These are phyloP conservation scores for Procambarus virginalis DNA, from an alignment of 1,140 invertebrate genomes.

Conservation along the genomic window DNA sequence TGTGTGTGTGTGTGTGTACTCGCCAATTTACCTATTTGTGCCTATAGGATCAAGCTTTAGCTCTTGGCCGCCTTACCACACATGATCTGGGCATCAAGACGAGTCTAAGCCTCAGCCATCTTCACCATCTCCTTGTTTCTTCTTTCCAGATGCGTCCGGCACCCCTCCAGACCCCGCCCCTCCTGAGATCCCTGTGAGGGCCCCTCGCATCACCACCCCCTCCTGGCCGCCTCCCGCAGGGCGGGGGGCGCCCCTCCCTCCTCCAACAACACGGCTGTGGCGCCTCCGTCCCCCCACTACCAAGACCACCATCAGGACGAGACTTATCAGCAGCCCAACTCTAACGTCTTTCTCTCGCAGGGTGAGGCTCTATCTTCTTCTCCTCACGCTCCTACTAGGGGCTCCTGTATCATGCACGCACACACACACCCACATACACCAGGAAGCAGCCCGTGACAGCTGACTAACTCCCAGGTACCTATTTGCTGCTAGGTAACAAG, in stretches of 20 bases:
- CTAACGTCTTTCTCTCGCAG: conserved; percentile 59
- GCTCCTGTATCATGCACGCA: no score
- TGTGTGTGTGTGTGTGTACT: not conserved
- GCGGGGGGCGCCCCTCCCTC: conserved; percentile 13
- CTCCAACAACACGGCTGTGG: conserved; percentile 23
- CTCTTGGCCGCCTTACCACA: no score
- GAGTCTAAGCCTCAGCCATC: no score
- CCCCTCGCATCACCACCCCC: conserved; percentile 53
- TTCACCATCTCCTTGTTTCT: not conserved
- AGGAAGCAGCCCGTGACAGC: no score
- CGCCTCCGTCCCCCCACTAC: conserved; percentile 55
- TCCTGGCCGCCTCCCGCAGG: conserved; percentile 24
- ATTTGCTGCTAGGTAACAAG: no score
- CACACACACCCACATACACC: no score
- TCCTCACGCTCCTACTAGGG: no score
- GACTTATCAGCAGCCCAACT: conserved; percentile 61
- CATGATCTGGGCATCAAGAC: no score
- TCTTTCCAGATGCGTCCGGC: conserved; percentile 50
- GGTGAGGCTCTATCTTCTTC: not conserved
- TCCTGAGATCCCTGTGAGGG: conserved; percentile 48
- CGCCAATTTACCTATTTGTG: no score
- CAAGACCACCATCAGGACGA: conserved; percentile 54
- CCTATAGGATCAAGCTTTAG: no score
- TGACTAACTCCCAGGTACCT: no score
- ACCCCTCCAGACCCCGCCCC: conserved; percentile 58